Evolutionary conservation across 2,888 invertebrate genomes (phyloP), one percentile per base, ranked within the genome.

Genomic region (Drosophila antonietae): DNA sequence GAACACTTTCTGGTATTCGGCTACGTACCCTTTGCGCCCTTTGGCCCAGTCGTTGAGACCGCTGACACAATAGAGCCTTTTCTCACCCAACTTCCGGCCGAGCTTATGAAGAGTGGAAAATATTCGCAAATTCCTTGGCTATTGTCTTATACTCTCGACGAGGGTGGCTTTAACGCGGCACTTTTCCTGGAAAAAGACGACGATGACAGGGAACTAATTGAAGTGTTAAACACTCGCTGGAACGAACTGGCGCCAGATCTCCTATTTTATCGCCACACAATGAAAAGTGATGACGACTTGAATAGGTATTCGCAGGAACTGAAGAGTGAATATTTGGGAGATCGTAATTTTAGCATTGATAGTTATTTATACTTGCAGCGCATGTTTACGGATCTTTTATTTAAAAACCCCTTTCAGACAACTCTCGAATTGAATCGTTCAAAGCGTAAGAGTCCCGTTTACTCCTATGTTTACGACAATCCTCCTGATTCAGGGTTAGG

Each of bases 41-140:
- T 96, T 90, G 96, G 95, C 0, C 96, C 96, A 0, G 95, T 96
- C 0, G 93, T 95, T 0, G 97, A 97, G 81, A 91, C 94, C 0
- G 62, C 90, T 0, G 82, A 86, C 33, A 90, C 92, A 0, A 78
- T 91, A 20, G 93, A 94, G 35, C 95, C 96, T 0, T 95, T 97
- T 92, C 92, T 97, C 7, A 94, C 94, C 0, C 94, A 95, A 68
- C 94, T 95, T 67, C 97, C 97, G 0, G 94, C 94, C 77, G 93
- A 94, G 35, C 93, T 95, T 0, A 93, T 96, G 2, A 93, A 91
- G 68, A 93, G 93, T 10, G 95, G 95, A 0, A 92, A 94, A 39
- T 94, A 95, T 81, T 93, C 94, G 20, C 94, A 95, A 72, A 81
- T 95, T n/a, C 97, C 97, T 0, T 95, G 96, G 94, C 94, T 97